Evolutionary conservation across 2,888 invertebrate species (phyloP).

Genomic region (Bombylius discolor): DNA sequence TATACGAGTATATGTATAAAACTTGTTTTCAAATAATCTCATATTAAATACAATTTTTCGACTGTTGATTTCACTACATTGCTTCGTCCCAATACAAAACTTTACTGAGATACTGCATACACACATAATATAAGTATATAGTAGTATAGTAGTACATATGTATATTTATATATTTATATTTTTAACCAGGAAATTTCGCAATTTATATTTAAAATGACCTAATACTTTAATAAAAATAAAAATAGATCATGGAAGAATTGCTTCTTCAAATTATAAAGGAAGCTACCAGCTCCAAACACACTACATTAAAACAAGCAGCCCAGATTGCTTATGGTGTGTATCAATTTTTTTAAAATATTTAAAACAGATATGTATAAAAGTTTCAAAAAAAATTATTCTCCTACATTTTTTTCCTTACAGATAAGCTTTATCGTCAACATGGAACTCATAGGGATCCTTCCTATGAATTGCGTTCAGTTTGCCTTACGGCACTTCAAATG

Average conservation of each 20-base stretch:
- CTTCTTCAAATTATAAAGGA: constrained; percentile 74
- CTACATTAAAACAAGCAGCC: constrained; percentile 63
- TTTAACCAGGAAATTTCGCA: too few species aligned
- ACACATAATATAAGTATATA: too few species aligned
- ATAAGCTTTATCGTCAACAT: constrained; percentile 68
- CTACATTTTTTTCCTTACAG: constrained; percentile 35
- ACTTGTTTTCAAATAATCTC: too few species aligned
- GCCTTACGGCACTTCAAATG: constrained; percentile 72
- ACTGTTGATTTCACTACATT: too few species aligned
- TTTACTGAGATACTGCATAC: too few species aligned
- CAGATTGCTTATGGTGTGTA: constrained; percentile 71
- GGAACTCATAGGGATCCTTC: constrained; percentile 65
- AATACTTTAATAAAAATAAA: not conserved
- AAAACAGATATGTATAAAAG: not conserved
- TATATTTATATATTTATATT: too few species aligned
- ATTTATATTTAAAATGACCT: not conserved
- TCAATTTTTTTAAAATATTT: not conserved
- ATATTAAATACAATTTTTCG: too few species aligned
- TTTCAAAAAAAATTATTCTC: not conserved
- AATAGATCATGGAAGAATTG: constrained; percentile 64
- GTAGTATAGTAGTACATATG: too few species aligned
- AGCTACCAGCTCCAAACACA: constrained; percentile 61
- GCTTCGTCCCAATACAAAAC: too few species aligned
- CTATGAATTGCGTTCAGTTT: constrained; percentile 69
- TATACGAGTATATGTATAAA: too few species aligned